Evolutionary conservation across 2,888 invertebrate species (phyloP), one percentile per base, ranked within the genome.

Genomic region (Oscheius onirici): DNA sequence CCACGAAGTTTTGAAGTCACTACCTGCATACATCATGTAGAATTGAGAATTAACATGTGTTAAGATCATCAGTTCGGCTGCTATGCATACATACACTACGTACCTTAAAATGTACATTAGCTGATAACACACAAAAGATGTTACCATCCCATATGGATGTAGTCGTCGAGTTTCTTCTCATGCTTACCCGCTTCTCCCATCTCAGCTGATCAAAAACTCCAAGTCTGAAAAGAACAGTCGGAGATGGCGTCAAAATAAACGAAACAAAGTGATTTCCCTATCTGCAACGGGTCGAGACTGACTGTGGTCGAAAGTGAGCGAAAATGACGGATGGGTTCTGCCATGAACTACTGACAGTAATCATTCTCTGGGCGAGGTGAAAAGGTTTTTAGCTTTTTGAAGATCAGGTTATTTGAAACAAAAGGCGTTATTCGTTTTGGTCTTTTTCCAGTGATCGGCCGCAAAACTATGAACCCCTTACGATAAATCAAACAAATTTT

Each of bases 1-100:
- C 28, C n/a, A 26, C n/a, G n/a, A n/a, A n/a, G n/a, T n/a, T n/a
- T n/a, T n/a, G n/a, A n/a, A n/a, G n/a, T n/a, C n/a, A 40, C 43
- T 41, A 81, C 83, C 81, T 52, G 83, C 78, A 72, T 77, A 83
- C 43, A 81, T 75, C 79, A 81, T 80, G 68, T 81, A 83, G 43
- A 80, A 76, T 73, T 79, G 79, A 10, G 78, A 75, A 3, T 77
- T 73, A 10, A 80, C 76, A 26, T 77, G 76, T 2, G 76, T 67
- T 3, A 83, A 54, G 24, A 77, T 78, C 20, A 79, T 63, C 3
- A 80, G 55, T 58, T 81, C 80, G 0, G 79, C 76, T 6, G 74
- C 77, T 5, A 83, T 34, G 40, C 78, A 76, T 10, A 79, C 66
- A 22, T 70, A 73, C 0, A 74, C 28, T 11, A 74, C 75, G 66